phyloP scores from a whole-genome alignment of 2,888 invertebrate genomes.

The Quadriops clusia region DNA sequence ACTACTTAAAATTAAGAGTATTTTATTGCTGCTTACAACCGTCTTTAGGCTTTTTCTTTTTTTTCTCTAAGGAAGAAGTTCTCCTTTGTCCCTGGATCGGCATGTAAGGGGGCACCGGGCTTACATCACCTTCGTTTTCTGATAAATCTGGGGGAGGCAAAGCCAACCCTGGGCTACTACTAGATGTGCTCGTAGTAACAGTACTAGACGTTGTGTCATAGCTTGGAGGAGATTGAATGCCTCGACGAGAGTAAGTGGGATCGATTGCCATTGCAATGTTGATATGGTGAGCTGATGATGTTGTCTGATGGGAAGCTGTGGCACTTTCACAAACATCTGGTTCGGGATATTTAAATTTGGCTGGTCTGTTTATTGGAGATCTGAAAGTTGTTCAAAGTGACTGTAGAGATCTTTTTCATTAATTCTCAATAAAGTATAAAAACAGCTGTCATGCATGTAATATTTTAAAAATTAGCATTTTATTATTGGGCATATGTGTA shows the following conservation, averaged over 20 bases:
- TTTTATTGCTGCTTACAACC: conserved; percentile 37
- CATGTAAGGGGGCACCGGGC: conserved; percentile 59
- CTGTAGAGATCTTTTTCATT: neutral
- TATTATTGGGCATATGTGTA: neutral
- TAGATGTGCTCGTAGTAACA: conserved; percentile 28
- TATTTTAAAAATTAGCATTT: no score
- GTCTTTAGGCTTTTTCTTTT: conserved; percentile 30
- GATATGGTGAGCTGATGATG: conserved; percentile 31
- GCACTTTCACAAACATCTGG: conserved; percentile 23
- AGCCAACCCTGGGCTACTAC: conserved; percentile 30
- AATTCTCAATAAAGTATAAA: no score
- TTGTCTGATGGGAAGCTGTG: conserved; percentile 13
- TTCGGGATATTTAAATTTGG: conserved; percentile 31
- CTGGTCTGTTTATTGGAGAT: conserved; percentile 25
- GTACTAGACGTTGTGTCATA: conserved; percentile 31
- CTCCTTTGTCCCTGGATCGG: conserved; percentile 65
- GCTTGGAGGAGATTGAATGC: conserved; percentile 27
- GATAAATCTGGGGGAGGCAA: conserved; percentile 26
- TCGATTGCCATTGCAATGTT: conserved; percentile 58
- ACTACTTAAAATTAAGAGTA: no score
- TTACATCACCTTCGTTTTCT: conserved; percentile 37
- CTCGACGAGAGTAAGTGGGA: conserved; percentile 45
- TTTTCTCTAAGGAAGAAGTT: conserved; percentile 44
- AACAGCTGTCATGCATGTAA: no score
- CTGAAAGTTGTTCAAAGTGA: conserved; percentile 14